These are phyloP conservation scores for Pseudocheirus occidentalis DNA, from an alignment of 2,797 vertebrate genomes.

Conservation along the genomic window DNA sequence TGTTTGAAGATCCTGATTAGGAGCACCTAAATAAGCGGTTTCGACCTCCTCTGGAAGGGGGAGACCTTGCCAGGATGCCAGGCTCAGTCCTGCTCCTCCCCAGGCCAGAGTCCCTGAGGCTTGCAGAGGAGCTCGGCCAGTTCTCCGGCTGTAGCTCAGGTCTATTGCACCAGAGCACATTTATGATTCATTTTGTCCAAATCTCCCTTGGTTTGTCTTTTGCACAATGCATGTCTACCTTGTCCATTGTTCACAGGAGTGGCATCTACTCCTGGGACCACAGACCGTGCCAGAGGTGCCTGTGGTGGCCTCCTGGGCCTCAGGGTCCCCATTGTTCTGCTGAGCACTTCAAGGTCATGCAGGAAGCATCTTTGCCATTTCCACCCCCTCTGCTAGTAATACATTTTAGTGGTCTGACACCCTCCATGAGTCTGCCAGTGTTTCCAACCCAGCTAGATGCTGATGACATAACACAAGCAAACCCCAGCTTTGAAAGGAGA, in stretches of 20 bases:
- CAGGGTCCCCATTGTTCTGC: constrained; percentile 37
- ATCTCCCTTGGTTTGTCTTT: neutral
- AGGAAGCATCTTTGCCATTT: neutral
- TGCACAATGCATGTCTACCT: constrained; percentile 16
- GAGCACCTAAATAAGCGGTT: constrained; percentile 47
- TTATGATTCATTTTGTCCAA: constrained; percentile 34
- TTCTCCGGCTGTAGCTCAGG: neutral
- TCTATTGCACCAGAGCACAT: neutral
- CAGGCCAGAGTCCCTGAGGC: constrained; percentile 20
- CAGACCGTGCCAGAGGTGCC: constrained; percentile 44
- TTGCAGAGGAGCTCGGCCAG: constrained; percentile 35
- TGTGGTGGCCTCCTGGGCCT: constrained; percentile 37
- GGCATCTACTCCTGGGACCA: constrained; percentile 34
- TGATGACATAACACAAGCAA: neutral
- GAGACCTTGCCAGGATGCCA: neutral
- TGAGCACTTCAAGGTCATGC: constrained; percentile 50
- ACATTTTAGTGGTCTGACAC: constrained; percentile 48
- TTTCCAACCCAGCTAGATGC: neutral
- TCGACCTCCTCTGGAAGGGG: neutral
- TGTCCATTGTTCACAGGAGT: constrained; percentile 41
- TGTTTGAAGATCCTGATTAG: neutral
- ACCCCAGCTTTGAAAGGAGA: neutral
- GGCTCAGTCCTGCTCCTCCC: constrained; percentile 7
- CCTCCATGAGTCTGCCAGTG: neutral
- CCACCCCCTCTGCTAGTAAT: neutral